A percentile compares a stretch with the other conserved stretches of the same genome.
These are phyloP conservation scores for Chlorospingus semifuscus DNA, from an alignment of 2,797 vertebrate genomes.

Conservation along the genomic window DNA sequence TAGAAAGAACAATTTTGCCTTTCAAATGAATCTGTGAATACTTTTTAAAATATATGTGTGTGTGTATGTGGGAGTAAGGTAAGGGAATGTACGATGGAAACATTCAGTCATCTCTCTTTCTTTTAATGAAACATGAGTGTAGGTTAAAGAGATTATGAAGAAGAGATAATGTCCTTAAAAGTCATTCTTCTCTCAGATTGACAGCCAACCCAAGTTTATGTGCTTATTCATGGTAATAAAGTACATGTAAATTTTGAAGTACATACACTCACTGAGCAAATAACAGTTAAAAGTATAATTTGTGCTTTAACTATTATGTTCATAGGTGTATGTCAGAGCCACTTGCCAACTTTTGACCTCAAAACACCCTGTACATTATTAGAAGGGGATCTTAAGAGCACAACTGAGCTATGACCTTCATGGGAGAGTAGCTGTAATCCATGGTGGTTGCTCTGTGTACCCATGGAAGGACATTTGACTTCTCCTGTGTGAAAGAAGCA, in stretches of 20 bases:
- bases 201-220: neutral
- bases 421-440: neutral
- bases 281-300: neutral
- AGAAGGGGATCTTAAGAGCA: neutral
- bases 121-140: neutral
- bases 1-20: neutral
- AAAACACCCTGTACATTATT: neutral
- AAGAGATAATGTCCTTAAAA: neutral
- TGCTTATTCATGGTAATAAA: neutral
- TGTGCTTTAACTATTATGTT: accelerated
- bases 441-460: neutral
- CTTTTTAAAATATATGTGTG: neutral
- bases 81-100: neutral
- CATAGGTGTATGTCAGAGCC: neutral
- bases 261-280: neutral
- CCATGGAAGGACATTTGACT: neutral
- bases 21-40: neutral
- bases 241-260: neutral
- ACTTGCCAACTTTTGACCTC: neutral
- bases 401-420: neutral
- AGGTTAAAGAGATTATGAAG: neutral
- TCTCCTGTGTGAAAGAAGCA: neutral
- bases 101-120: neutral
- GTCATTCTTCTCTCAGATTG: neutral
- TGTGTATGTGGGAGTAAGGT: neutral